These are phyloP conservation scores for Baryphthengus martii DNA, from an alignment of 2,113 vertebrate species.

Conservation along the genomic window DNA sequence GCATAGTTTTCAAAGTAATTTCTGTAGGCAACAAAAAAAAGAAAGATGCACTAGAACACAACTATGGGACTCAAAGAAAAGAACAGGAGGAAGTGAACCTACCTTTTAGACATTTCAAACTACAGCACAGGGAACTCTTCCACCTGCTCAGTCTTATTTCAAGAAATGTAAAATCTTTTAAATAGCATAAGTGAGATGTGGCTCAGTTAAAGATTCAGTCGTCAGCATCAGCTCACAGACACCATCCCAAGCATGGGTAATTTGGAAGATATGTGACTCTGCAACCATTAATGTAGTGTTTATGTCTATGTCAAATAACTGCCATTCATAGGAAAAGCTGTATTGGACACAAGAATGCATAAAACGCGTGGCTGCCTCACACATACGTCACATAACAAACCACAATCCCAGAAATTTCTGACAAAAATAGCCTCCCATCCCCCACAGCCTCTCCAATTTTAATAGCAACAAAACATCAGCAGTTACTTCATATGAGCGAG, in stretches of 20 bases:
- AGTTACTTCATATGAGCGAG: no score
- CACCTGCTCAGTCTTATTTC: not conserved
- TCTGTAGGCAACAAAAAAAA: not conserved
- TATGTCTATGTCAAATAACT: not conserved
- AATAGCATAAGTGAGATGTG: not conserved
- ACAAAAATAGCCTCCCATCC: no score
- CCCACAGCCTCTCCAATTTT: no score
- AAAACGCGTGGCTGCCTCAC: no score
- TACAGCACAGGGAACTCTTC: not conserved
- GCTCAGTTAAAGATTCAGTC: not conserved
- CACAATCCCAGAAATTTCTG: not conserved
- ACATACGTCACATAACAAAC: no score
- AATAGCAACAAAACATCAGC: no score
- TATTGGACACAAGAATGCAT: not conserved
- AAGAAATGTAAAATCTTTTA: no score
- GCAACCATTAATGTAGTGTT: not conserved
- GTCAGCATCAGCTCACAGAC: not conserved
- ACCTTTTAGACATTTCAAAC: not conserved
- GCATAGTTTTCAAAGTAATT: not conserved
- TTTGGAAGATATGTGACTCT: not conserved
- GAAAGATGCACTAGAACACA: not conserved
- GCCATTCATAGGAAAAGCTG: not conserved
- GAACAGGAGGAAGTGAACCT: not conserved
- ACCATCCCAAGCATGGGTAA: not conserved
- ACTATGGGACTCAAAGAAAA: not conserved